A percentile compares a stretch with the other conserved stretches of the same genome.
phyloP scores from a whole-genome alignment of 2,113 vertebrate species.

The Phalacrocorax pelagicus region DNA sequence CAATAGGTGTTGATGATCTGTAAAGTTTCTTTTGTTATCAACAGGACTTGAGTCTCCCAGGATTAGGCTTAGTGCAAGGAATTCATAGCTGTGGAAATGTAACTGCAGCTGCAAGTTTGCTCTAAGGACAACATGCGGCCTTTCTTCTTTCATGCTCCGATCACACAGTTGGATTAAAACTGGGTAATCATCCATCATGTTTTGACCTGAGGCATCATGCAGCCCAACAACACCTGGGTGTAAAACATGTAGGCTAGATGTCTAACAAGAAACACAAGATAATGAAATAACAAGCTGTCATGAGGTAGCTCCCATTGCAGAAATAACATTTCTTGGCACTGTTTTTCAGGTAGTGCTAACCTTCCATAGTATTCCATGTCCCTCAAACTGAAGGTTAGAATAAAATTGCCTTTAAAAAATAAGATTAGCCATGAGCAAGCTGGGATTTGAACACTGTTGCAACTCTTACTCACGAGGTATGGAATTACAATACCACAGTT shows the following conservation, averaged over 20 bases:
- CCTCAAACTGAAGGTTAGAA: neutral
- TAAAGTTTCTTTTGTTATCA: neutral
- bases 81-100: neutral
- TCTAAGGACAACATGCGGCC: accelerated
- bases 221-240: neutral
- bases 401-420: no score
- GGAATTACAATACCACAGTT: neutral
- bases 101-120: neutral
- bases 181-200: neutral
- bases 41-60: neutral
- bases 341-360: neutral
- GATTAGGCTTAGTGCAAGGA: neutral
- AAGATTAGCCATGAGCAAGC: no score
- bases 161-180: neutral
- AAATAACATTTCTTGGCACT: neutral
- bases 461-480: neutral
- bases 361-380: neutral
- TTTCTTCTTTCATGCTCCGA: neutral
- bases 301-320: neutral
- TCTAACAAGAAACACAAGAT: neutral
- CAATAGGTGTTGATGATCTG: neutral
- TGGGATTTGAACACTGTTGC: neutral
- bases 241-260: accelerated
- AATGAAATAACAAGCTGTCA: neutral
- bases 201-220: neutral